phyloP scores from a whole-genome alignment of 2,797 vertebrate species.

The Lithobates sylvaticus region DNA sequence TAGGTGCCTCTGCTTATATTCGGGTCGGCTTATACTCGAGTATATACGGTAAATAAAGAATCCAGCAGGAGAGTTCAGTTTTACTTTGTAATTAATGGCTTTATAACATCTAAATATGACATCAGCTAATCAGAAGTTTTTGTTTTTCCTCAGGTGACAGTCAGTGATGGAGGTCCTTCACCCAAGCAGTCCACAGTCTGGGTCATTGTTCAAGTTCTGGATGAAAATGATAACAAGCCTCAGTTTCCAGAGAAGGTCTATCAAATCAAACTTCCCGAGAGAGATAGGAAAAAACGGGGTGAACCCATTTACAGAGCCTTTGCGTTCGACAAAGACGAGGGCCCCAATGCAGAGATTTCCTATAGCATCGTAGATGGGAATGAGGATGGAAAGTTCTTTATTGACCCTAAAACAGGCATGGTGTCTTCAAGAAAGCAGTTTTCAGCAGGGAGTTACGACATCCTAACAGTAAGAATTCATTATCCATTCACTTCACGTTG shows the following conservation, averaged over 20 bases:
- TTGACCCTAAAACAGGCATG: slow-evolving; percentile 94
- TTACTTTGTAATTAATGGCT: too few relatives aligned
- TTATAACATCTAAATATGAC: background rate
- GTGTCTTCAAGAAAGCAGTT: slow-evolving; percentile 95
- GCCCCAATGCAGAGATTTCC: slow-evolving; percentile 91
- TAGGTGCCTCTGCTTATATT: too few relatives aligned
- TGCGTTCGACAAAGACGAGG: slow-evolving; percentile 91
- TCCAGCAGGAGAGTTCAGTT: too few relatives aligned
- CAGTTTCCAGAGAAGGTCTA: slow-evolving; percentile 94
- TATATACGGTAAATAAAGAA: too few relatives aligned
- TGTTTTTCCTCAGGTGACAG: slow-evolving; percentile 81
- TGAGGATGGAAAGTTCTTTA: slow-evolving; percentile 92
- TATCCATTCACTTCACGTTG: slow-evolving; percentile 48
- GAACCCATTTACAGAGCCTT: slow-evolving; percentile 94
- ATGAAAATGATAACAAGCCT: slow-evolving; percentile 97
- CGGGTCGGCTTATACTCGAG: too few relatives aligned
- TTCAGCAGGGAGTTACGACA: slow-evolving; percentile 91
- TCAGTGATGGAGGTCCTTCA: slow-evolving; percentile 87
- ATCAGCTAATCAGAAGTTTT: background rate
- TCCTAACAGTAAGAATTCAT: slow-evolving; percentile 86
- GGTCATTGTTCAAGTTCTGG: slow-evolving; percentile 91
- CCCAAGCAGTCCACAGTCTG: slow-evolving; percentile 89
- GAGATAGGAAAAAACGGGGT: slow-evolving; percentile 89
- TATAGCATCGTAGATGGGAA: slow-evolving; percentile 93
- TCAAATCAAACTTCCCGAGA: slow-evolving; percentile 91